A percentile compares a stretch with the other conserved stretches of the same genome.
Conservation (phyloP, 2,888 invertebrate species). For the Stratiomys singularior region DNA sequence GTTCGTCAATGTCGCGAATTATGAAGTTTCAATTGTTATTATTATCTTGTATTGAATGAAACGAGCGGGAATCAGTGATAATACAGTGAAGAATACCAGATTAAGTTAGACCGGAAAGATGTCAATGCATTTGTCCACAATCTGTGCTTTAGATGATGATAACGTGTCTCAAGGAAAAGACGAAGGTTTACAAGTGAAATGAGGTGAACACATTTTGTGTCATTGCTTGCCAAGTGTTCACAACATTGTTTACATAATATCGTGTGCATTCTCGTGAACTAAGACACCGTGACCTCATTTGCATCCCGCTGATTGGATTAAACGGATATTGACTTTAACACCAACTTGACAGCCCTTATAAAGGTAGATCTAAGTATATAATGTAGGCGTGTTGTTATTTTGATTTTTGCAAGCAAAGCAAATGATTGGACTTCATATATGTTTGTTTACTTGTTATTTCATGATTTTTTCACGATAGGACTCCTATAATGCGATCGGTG, state of each 20-base stretch:
- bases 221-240: background rate
- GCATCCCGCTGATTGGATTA: slow-evolving; percentile 28
- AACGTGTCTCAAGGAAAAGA: background rate
- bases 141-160: background rate
- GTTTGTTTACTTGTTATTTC: too few species aligned
- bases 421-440: too few species aligned
- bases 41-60: background rate
- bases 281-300: background rate
- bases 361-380: background rate
- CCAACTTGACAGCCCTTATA: background rate
- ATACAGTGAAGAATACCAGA: background rate
- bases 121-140: slow-evolving; percentile 2
- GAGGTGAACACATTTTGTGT: slow-evolving; percentile 2
- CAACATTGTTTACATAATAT: slow-evolving; percentile 24
- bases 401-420: too few species aligned
- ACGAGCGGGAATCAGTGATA: background rate
- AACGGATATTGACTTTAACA: slow-evolving; percentile 29
- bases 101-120: background rate
- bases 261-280: background rate
- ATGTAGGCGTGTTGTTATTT: background rate
- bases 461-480: too few species aligned
- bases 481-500: too few species aligned
- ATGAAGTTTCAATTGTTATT: slow-evolving; percentile 34
- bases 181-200: slow-evolving; percentile 10
- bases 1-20: slow-evolving; percentile 42